Conservation (phyloP, 2,888 invertebrate genomes). For the Ptychoptera contaminata region DNA sequence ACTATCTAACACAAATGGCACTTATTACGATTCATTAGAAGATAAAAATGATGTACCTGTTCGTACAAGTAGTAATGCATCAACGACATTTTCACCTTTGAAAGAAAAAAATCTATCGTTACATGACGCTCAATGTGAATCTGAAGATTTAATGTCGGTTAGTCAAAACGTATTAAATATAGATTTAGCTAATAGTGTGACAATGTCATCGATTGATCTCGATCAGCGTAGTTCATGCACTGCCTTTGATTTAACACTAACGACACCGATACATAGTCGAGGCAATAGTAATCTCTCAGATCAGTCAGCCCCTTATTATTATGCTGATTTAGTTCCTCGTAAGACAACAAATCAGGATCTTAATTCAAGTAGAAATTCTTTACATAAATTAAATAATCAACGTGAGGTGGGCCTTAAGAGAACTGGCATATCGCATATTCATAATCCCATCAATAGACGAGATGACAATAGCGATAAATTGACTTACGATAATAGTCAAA, state of each 20-base stretch:
- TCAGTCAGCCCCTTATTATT: constrained; percentile 69
- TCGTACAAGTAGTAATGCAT: neutral
- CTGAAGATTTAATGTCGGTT: constrained; percentile 11
- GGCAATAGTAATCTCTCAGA: constrained; percentile 43
- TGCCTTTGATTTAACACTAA: constrained; percentile 15
- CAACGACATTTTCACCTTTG: constrained; percentile 10
- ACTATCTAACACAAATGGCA: neutral
- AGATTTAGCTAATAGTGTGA: constrained; percentile 15
- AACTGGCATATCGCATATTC: constrained; percentile 54
- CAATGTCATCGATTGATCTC: constrained; percentile 15
- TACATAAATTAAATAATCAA: constrained; percentile 50
- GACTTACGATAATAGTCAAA: constrained; percentile 12
- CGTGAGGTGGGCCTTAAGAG: constrained; percentile 43
- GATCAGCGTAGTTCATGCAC: constrained; percentile 14
- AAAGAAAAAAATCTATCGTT: constrained; percentile 14
- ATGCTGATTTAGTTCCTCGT: constrained; percentile 54
- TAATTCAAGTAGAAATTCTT: neutral
- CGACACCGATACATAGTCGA: constrained; percentile 39
- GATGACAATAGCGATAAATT: constrained; percentile 28
- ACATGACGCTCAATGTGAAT: constrained; percentile 14
- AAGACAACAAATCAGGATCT: constrained; percentile 1
- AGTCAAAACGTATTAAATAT: constrained; percentile 8
- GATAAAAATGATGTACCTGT: neutral
- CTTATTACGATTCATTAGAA: constrained; percentile 4
- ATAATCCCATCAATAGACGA: constrained; percentile 46